Conservation (phyloP, 2,888 invertebrate species). For the Drosophila gaucha region DNA sequence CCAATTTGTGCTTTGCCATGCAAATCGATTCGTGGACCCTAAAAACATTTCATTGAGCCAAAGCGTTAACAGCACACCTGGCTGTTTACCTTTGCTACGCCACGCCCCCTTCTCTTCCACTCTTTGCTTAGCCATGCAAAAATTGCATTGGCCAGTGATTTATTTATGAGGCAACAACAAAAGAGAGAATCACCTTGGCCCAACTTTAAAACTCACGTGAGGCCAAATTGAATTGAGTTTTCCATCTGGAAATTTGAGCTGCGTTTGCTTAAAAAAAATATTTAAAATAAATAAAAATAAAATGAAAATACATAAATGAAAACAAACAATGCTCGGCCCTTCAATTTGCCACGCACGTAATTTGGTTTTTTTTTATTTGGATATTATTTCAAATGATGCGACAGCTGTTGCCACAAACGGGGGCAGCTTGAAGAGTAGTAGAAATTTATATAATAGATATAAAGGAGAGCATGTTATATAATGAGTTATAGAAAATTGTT, state of each 20-base stretch:
- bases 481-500: too few species aligned
- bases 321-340: conserved; percentile 25
- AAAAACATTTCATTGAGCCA: conserved; percentile 21
- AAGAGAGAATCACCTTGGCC: conserved; percentile 78
- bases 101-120: neutral
- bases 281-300: neutral
- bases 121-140: conserved; percentile 48
- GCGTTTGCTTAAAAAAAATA: conserved; percentile 25
- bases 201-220: conserved; percentile 61
- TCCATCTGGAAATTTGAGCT: conserved; percentile 7
- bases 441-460: neutral
- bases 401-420: conserved; percentile 54
- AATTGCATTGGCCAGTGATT: conserved; percentile 41
- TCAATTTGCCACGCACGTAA: conserved; percentile 40
- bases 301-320: conserved; percentile 15
- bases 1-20: conserved; percentile 60
- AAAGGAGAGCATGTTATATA: neutral
- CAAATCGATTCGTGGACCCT: conserved; percentile 53
- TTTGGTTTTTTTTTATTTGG: conserved; percentile 26
- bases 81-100: conserved; percentile 1
- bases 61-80: conserved; percentile 45
- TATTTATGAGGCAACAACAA: too few species aligned
- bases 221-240: conserved; percentile 17
- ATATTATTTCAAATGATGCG: conserved; percentile 16
- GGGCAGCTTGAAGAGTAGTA: conserved; percentile 23